Base-by-base conservation (phyloP, 2,888 invertebrate genomes). In the Lasius fuliginosus region DNA sequence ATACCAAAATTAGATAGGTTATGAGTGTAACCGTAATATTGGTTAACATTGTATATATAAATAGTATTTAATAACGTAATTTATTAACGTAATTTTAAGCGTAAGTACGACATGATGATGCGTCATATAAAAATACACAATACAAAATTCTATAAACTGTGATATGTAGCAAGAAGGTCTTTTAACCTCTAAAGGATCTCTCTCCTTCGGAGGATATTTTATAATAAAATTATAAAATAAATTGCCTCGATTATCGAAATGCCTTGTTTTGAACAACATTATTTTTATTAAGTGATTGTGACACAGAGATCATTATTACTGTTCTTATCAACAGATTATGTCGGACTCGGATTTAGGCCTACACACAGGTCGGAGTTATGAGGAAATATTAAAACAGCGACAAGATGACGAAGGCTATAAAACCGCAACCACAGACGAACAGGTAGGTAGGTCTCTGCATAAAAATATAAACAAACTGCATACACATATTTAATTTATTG, bases 351-450 rank as follows among this genome's bases (percentile, higher is more conserved):
- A 89, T 68, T 89, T 36, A 11, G 88, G 18, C n/a, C 4, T 40
- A n/a, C 53, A 40, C 12, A 1, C 30, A 15, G 40, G 36, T 30
- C 77, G 53, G 49, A 92, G 85, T 86, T 93, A 94, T 81, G 91
- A 93, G 73, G 94, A 95, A 74, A 88, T 95, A 69, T 91, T 93
- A 86, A 91, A 94, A 84, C 92, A 96, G 90, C 95, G 94, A 87
- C 96, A 96, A 92, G 95, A 97, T 91, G 96, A 96, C 90, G 97
- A 97, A 94, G 96, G 96, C 85, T 92, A 96, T 74, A 94, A 95
- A 82, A 97, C 97, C 49, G 92, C 94, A 64, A 96, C 96, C 53
- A 96, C 97, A 40, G 92, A 95, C 62, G 96, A 97, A 91, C 97
- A 97, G 95, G 97, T 96, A 94, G 46, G 3, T 58, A 58, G 18